Percentiles rank a stretch among this genome's conserved stretches.
Conservation (phyloP, 2,113 vertebrate species). For the Alligator sinensis region DNA sequence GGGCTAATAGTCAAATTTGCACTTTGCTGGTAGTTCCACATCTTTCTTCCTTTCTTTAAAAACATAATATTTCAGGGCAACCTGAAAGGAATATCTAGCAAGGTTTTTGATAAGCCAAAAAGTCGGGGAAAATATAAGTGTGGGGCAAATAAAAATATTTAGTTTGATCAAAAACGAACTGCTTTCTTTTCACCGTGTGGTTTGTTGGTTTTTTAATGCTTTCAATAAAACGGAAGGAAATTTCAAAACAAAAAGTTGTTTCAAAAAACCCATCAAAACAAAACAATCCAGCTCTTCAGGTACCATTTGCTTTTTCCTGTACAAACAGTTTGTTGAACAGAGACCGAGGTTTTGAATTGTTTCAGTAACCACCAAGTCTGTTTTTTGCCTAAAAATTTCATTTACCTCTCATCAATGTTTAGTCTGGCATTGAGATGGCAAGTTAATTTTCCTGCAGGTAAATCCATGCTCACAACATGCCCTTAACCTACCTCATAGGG, state of each 20-base stretch:
- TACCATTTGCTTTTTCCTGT: background rate
- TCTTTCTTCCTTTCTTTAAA: no score
- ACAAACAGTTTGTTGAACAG: background rate
- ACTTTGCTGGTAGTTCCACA: background rate
- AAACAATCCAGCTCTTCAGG: background rate
- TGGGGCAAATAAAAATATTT: background rate
- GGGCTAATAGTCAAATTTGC: background rate
- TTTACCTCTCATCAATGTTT: background rate
- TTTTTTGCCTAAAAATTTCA: background rate
- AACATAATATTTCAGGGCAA: background rate
- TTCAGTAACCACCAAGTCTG: background rate
- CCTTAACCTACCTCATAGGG: background rate
- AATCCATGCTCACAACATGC: background rate
- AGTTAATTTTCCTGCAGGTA: background rate
- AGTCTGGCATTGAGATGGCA: background rate
- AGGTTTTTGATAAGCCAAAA: constrained; percentile 2
- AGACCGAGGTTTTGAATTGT: background rate
- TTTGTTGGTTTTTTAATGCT: background rate
- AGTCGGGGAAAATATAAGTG: background rate
- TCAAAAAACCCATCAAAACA: constrained; percentile 9
- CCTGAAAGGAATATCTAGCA: background rate
- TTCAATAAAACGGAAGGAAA: background rate
- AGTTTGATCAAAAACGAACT: background rate
- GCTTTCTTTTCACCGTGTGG: background rate
- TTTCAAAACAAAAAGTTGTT: background rate